These are phyloP conservation scores for Hippoglossus stenolepis DNA, from an alignment of 2,113 vertebrate genomes.

Conservation along the genomic window DNA sequence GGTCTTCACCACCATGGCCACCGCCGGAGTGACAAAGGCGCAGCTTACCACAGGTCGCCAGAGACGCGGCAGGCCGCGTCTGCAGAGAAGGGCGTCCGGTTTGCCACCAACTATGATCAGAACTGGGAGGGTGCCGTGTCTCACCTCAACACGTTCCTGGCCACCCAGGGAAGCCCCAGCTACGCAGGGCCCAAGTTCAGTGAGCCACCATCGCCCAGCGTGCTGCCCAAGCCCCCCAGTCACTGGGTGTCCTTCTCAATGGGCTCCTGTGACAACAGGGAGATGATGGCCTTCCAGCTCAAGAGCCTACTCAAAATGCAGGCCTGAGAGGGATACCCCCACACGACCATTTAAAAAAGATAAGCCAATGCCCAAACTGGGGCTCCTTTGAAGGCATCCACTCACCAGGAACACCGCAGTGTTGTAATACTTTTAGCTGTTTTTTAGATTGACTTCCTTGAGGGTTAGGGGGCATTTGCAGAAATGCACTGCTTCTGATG, in stretches of 20 bases:
- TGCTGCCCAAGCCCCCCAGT: slow-evolving; percentile 95
- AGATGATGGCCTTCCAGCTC: slow-evolving; percentile 97
- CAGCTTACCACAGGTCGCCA: slow-evolving; percentile 82
- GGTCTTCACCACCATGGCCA: slow-evolving; percentile 79
- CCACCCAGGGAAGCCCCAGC: slow-evolving; percentile 87
- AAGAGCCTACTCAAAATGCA: slow-evolving; percentile 98
- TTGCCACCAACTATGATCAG: slow-evolving; percentile 85
- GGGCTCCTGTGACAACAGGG: slow-evolving; percentile 89
- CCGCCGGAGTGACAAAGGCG: slow-evolving; percentile 86
- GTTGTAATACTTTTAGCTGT: slow-evolving; percentile 70
- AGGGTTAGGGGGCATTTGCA: slow-evolving; percentile 34
- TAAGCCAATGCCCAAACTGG: slow-evolving; percentile 62
- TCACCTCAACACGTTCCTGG: slow-evolving; percentile 86
- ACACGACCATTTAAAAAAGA: slow-evolving; percentile 28
- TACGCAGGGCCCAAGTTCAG: slow-evolving; percentile 99
- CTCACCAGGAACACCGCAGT: slow-evolving; percentile 72
- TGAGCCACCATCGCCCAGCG: slow-evolving; percentile 95
- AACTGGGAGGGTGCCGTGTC: slow-evolving; percentile 88
- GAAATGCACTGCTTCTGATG: slow-evolving; percentile 34
- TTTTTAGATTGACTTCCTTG: slow-evolving; percentile 61
- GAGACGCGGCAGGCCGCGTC: slow-evolving; percentile 92
- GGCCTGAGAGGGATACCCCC: slow-evolving; percentile 82
- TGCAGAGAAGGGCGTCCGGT: slow-evolving; percentile 84
- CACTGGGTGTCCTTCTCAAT: slow-evolving; percentile 95
- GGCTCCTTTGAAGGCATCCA: slow-evolving; percentile 39